phyloP scores from a whole-genome alignment of 2,888 invertebrate species.

The Chaitophorus viminalis region DNA sequence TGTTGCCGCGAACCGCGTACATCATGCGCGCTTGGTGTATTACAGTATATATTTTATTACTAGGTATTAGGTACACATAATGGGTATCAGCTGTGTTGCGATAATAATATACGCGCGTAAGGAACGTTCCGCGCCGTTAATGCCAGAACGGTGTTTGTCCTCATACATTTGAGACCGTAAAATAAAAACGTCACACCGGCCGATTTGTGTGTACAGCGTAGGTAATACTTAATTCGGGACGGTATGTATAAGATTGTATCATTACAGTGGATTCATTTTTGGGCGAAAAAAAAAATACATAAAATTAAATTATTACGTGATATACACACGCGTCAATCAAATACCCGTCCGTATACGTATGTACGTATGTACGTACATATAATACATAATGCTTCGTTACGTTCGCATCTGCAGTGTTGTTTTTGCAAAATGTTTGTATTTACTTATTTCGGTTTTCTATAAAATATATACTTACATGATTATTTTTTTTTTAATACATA shows the following conservation, averaged over 20 bases:
- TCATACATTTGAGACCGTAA: background rate
- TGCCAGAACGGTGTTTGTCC: slow-evolving; percentile 52
- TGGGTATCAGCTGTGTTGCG: background rate
- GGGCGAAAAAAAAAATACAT: background rate
- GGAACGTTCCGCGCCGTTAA: slow-evolving; percentile 25
- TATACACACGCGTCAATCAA: no score
- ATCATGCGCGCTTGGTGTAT: background rate
- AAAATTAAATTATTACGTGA: no score
- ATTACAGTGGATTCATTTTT: background rate
- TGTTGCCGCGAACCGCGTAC: background rate
- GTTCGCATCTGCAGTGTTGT: no score
- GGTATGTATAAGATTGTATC: background rate
- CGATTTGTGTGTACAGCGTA: background rate
- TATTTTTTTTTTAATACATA: no score
- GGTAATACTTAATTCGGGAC: background rate
- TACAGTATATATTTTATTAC: no score
- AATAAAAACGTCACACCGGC: background rate
- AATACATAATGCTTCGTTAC: no score
- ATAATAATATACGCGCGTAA: background rate
- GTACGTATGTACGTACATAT: no score
- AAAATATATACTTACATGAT: no score
- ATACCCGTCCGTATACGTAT: no score
- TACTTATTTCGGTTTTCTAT: no score
- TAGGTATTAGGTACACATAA: background rate
- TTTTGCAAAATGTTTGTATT: no score